Conservation (phyloP, 2,113 vertebrate genomes). For the Podilymbus podiceps region DNA sequence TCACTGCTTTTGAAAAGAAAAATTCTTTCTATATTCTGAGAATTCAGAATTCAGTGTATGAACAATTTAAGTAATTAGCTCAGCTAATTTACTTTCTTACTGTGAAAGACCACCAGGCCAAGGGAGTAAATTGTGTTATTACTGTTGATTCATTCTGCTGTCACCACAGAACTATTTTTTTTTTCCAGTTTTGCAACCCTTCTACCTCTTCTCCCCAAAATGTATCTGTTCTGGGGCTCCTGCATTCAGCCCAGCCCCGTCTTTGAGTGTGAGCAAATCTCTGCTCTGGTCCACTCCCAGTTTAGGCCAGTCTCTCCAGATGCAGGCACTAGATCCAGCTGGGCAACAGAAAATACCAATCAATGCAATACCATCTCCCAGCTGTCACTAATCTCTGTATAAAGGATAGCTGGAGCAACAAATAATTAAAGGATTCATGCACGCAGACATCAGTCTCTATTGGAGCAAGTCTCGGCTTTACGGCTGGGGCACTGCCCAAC, state of each 20-base stretch:
- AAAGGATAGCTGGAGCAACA: background rate
- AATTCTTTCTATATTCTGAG: background rate
- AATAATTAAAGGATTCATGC: background rate
- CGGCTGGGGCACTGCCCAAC: background rate
- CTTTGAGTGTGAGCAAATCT: background rate
- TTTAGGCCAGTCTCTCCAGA: background rate
- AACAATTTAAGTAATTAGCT: background rate
- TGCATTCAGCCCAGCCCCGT: background rate
- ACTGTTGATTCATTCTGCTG: background rate
- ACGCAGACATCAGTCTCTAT: background rate
- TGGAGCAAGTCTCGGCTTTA: background rate
- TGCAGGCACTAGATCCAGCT: background rate
- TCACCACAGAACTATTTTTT: background rate
- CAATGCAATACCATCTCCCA: background rate
- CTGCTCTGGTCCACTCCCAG: background rate
- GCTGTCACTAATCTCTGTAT: background rate
- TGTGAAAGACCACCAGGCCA: background rate
- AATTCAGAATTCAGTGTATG: background rate
- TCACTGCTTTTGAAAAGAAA: background rate
- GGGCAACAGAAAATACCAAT: background rate
- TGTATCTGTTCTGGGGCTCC: background rate
- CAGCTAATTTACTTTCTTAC: background rate
- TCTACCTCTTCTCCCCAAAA: background rate
- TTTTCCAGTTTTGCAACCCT: background rate
- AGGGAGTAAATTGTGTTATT: background rate